Base-by-base conservation (phyloP, 2,797 vertebrate species). In the Thamnophis elegans region DNA sequence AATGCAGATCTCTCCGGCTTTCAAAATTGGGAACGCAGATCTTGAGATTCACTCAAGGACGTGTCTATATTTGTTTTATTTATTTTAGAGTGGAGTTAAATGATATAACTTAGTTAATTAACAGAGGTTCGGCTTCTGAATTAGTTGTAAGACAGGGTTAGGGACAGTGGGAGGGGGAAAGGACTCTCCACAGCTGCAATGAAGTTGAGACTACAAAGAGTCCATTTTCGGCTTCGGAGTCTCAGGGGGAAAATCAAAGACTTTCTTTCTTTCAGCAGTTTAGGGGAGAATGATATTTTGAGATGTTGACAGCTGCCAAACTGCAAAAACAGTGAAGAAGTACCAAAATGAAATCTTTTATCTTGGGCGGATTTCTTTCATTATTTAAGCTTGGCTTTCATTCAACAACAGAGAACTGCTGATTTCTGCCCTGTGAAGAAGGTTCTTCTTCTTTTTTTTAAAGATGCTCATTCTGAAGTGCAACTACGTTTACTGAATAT, bases 301-400 rank as follows among this genome's bases (percentile, higher is more conserved):
- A 98, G 97, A 98, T 96, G 96, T 95, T 97, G 97, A 98, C 97
- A 97, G 97, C 96, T 97, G 96, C 94, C 96, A 97, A 97, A 97
- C 95, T 97, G 95, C 95, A 97, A 96, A 97, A 95, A 95, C 95
- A 96, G 91, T 88, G 94, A 96, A 95, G 93, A 95, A 95, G 91
- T 91, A 95, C 93, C 93, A 92, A 95, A 96, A 53, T 89, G 89
- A 95, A 97, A 95, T 95, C 12, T 78, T 96, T 97, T 95, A 96
- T 97, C 94, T 94, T 91, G 94, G 73, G 60, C 92, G 92, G 96
- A 92, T 96, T 93, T 95, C 94, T 95, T 93, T 95, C 68, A 87
- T 78, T 94, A 85, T 95, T 95, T 95, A 96, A 68, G 89, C 90
- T 95, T 65, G 26, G 93, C 91, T 94, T 95, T 93, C 93, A 89